These are phyloP conservation scores for Stenopsyche tienmushanensis DNA, from an alignment of 1,140 invertebrate species.

Conservation along the genomic window DNA sequence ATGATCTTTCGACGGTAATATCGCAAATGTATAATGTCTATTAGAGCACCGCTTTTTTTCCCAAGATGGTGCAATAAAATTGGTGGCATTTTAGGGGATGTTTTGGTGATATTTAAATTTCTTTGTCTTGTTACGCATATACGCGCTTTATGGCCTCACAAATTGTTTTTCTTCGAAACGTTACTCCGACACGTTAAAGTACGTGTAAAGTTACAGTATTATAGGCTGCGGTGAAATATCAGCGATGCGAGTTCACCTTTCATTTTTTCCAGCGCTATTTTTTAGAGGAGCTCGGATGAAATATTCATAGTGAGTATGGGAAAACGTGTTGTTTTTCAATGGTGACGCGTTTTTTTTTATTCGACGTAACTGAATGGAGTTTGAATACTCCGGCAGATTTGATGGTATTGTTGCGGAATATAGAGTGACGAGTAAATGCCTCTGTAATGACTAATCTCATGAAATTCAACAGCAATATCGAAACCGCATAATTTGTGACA, in stretches of 20 bases:
- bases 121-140: slow-evolving; percentile 2
- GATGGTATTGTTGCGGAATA: background rate
- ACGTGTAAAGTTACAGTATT: background rate
- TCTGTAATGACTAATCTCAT: background rate
- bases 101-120: slow-evolving; percentile 18
- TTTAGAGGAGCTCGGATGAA: background rate
- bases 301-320: too few relatives aligned
- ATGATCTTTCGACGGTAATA: too few relatives aligned
- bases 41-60: too few relatives aligned
- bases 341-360: background rate
- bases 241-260: background rate
- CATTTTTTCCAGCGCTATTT: background rate
- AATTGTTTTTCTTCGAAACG: slow-evolving; percentile 12
- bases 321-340: background rate
- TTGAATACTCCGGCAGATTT: background rate
- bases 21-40: too few relatives aligned
- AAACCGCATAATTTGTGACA: background rate
- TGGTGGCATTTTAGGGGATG: background rate
- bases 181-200: background rate
- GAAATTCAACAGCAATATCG: background rate
- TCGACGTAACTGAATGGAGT: background rate
- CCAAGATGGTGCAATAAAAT: background rate
- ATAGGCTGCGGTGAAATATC: background rate
- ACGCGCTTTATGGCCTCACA: slow-evolving; percentile 1
- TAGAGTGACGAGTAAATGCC: background rate